Evolutionary conservation across 30 jellyfish, hydroid and myxozoan species (phyloP).

Genomic region (Catostylus mosaicus): DNA sequence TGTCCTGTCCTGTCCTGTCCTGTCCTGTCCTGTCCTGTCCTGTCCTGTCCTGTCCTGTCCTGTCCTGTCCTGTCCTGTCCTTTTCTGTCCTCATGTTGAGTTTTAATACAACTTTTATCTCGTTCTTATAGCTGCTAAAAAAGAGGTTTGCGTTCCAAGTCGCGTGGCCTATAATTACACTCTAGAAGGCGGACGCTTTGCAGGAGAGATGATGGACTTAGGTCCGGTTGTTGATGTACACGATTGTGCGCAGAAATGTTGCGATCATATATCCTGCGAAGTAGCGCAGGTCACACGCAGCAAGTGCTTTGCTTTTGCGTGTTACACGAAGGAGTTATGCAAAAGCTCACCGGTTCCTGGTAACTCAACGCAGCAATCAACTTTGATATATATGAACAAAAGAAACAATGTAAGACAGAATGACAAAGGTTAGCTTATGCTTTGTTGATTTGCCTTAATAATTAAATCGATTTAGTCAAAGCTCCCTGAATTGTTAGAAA

Average conservation of each 20-base stretch:
- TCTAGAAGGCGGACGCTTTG: constrained; percentile 81
- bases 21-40: too few species aligned
- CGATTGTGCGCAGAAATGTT: constrained; percentile 89
- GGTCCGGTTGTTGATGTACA: constrained; percentile 78
- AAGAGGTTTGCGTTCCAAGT: constrained; percentile 77
- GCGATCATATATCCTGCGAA: constrained; percentile 90
- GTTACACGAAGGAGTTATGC: constrained; percentile 86
- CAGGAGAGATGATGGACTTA: constrained; percentile 93
- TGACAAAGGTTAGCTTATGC: constrained; percentile 66
- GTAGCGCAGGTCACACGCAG: constrained; percentile 74
- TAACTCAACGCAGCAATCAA: constrained; percentile 17
- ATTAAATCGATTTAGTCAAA: too few species aligned
- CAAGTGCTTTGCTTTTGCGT: constrained; percentile 84
- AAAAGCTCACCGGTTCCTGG: constrained; percentile 43
- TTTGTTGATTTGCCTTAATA: background rate
- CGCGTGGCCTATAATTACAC: constrained; percentile 80
- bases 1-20: too few species aligned
- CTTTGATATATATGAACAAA: constrained; percentile 82
- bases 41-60: too few species aligned
- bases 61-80: too few species aligned
- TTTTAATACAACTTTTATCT: background rate
- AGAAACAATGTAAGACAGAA: constrained; percentile 77
- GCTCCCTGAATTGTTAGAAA: too few species aligned
- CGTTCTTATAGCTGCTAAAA: constrained; percentile 56
- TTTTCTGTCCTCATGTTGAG: too few species aligned